Conservation (phyloP, 2,888 invertebrate species). For the Cerastis leucographa region DNA sequence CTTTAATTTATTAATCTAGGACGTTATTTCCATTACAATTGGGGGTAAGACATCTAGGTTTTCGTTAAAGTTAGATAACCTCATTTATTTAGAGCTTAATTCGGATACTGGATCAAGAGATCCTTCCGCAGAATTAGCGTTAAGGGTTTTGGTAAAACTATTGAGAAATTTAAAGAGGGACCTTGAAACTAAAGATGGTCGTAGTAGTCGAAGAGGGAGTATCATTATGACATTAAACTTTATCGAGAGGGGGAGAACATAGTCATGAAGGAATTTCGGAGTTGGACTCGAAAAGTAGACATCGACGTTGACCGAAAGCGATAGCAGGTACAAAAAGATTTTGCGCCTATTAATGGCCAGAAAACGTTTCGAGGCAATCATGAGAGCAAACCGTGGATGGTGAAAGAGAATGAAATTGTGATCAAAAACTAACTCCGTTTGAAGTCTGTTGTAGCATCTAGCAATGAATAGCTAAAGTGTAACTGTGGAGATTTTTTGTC, state of each 20-base stretch:
- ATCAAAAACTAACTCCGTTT: background rate
- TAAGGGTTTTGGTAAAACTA: background rate
- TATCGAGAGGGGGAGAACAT: background rate
- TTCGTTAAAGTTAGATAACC: background rate
- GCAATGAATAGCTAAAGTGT: background rate
- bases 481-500: background rate
- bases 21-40: slow-evolving; percentile 15
- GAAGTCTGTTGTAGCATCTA: background rate
- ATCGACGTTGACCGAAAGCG: background rate
- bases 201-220: background rate
- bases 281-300: background rate
- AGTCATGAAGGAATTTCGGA: background rate
- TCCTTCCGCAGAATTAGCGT: background rate
- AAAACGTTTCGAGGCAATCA: background rate
- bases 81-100: background rate
- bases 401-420: background rate
- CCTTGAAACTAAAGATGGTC: background rate
- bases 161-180: background rate
- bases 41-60: background rate
- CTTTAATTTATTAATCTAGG: slow-evolving; percentile 14
- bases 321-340: background rate
- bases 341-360: background rate
- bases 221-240: background rate
- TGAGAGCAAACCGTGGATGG: background rate
- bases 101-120: background rate